These are phyloP conservation scores for Hypocryptadius cinnamomeus DNA, from an alignment of 2,113 vertebrate species.

Conservation along the genomic window DNA sequence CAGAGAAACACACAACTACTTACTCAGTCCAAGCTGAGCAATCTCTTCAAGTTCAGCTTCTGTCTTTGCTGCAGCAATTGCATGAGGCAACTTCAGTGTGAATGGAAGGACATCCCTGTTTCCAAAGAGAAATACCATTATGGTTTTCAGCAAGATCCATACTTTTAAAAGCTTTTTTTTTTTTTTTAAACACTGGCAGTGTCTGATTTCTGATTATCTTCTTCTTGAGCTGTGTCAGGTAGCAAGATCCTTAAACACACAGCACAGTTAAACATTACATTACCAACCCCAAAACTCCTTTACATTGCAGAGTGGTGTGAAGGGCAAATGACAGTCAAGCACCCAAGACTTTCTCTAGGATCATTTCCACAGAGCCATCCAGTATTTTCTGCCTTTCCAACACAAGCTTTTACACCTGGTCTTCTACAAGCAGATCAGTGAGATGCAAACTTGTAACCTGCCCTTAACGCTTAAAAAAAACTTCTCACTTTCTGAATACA, in stretches of 20 bases:
- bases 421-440: neutral
- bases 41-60: conserved; percentile 88
- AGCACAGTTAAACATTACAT: neutral
- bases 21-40: conserved; percentile 87
- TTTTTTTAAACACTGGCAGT: neutral
- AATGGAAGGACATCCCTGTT: conserved; percentile 88
- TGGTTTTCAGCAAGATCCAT: neutral
- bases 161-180: neutral
- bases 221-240: neutral
- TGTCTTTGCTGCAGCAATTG: conserved; percentile 82
- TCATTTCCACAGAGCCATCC: neutral
- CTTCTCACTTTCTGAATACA: neutral
- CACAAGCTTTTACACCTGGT: neutral
- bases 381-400: neutral
- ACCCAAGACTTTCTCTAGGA: neutral
- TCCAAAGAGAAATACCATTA: neutral
- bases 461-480: neutral
- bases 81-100: conserved; percentile 87
- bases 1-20: neutral
- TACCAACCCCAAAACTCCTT: neutral
- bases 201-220: neutral
- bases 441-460: neutral
- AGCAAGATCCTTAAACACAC: neutral
- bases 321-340: neutral
- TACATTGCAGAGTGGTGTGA: neutral